These are phyloP conservation scores for Myrmecobius fasciatus DNA, from an alignment of 2,113 vertebrate genomes.

Conservation along the genomic window DNA sequence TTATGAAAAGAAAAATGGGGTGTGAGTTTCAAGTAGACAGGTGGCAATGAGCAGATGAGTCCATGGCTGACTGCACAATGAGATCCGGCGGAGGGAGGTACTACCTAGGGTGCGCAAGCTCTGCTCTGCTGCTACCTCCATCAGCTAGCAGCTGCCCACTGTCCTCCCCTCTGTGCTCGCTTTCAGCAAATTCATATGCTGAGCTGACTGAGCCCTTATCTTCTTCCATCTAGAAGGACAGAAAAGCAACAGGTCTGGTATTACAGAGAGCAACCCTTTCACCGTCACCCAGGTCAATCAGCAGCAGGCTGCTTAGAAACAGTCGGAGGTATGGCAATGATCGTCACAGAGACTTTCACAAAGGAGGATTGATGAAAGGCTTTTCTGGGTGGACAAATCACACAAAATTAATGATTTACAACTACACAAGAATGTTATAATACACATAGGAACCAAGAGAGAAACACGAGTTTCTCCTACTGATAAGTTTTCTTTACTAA, in stretches of 20 bases:
- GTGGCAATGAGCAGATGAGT: constrained; percentile 61
- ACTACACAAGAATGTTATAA: not conserved
- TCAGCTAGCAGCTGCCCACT: constrained; percentile 96
- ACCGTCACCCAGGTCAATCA: constrained; percentile 60
- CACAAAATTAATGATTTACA: constrained; percentile 12
- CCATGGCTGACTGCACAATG: constrained; percentile 67
- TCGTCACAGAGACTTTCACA: constrained; percentile 57
- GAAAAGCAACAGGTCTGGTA: constrained; percentile 90
- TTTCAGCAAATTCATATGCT: constrained; percentile 99
- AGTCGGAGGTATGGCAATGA: constrained; percentile 49
- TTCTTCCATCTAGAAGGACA: constrained; percentile 98
- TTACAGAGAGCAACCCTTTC: constrained; percentile 71
- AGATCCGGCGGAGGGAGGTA: constrained; percentile 81
- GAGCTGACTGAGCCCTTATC: constrained; percentile 97
- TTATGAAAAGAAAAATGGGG: constrained; percentile 54
- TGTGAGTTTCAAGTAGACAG: constrained; percentile 53
- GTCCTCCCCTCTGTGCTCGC: constrained; percentile 97
- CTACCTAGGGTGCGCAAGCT: constrained; percentile 94
- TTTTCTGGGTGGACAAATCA: constrained; percentile 41
- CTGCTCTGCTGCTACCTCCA: constrained; percentile 89
- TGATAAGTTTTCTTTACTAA: constrained; percentile 36
- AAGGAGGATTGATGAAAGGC: constrained; percentile 46
- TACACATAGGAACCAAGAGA: not conserved
- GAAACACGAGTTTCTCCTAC: constrained; percentile 37
- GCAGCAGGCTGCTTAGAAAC: constrained; percentile 66